Percentiles rank a stretch among this genome's conserved stretches.
Conservation (phyloP, 1,140 invertebrate genomes). For the Adelges cooleyi region DNA sequence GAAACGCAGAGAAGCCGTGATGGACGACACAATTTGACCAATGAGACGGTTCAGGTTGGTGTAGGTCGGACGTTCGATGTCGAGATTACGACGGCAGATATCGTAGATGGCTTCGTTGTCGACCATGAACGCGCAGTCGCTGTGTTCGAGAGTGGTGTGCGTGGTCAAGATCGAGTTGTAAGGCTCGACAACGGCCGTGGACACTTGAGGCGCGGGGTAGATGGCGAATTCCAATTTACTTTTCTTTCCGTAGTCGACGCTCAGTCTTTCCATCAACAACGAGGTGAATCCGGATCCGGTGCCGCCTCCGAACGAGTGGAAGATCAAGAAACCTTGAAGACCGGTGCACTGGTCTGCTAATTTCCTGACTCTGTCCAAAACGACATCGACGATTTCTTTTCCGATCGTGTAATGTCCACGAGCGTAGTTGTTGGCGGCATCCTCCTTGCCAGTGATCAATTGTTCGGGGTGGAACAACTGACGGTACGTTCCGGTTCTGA, state of each 20-base stretch:
- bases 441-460: slow-evolving; percentile 51
- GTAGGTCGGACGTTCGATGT: slow-evolving; percentile 78
- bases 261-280: slow-evolving; percentile 53
- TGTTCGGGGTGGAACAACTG: slow-evolving; percentile 52
- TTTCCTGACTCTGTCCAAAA: slow-evolving; percentile 57
- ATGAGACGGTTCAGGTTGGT: slow-evolving; percentile 68
- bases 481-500: slow-evolving; percentile 47
- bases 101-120: slow-evolving; percentile 87
- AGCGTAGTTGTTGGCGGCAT: slow-evolving; percentile 56
- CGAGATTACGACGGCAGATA: slow-evolving; percentile 76
- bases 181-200: slow-evolving; percentile 56
- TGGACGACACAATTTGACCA: slow-evolving; percentile 71
- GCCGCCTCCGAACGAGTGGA: slow-evolving; percentile 83
- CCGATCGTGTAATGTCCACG: slow-evolving; percentile 62
- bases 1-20: slow-evolving; percentile 75
- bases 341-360: slow-evolving; percentile 70
- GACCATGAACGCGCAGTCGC: slow-evolving; percentile 61
- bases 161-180: slow-evolving; percentile 55
- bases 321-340: slow-evolving; percentile 69
- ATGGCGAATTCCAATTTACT: slow-evolving; percentile 57
- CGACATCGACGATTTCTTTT: slow-evolving; percentile 60
- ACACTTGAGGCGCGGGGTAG: slow-evolving; percentile 55
- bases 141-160: slow-evolving; percentile 51
- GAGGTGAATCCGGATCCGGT: slow-evolving; percentile 66
- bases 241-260: slow-evolving; percentile 57